Evolutionary conservation across 2,113 vertebrate genomes (phyloP).

Genomic region (Misgurnus mizolepis): DNA sequence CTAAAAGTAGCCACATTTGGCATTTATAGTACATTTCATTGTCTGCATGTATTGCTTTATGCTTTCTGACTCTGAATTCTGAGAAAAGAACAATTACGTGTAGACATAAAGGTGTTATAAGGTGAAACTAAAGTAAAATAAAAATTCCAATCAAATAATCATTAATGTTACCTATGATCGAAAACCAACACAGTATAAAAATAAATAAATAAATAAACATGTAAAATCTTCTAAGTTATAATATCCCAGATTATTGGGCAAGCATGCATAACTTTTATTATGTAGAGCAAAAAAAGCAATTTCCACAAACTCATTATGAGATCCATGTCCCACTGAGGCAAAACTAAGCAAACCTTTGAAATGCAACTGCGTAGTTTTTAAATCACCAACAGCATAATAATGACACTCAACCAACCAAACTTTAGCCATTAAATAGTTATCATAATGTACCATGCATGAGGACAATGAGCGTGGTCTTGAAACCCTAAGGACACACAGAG

Average conservation of each 20-base stretch:
- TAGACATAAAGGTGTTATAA: no score
- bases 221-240: no score
- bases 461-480: background rate
- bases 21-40: no score
- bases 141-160: no score
- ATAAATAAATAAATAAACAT: no score
- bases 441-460: background rate
- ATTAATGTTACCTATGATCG: no score
- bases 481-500: slow-evolving; percentile 8
- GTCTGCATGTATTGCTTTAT: no score
- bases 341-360: background rate
- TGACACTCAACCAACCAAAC: background rate
- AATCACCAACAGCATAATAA: slow-evolving; percentile 2
- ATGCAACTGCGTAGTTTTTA: background rate
- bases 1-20: no score
- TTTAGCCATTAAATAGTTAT: background rate
- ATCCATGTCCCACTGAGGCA: background rate
- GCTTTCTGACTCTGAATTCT: no score
- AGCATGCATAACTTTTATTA: slow-evolving; percentile 1
- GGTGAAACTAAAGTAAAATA: no score
- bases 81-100: no score
- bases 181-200: no score
- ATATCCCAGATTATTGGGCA: background rate
- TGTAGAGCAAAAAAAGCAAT: background rate
- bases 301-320: background rate